These are phyloP conservation scores for Leptogaster cylindrica DNA, from an alignment of 2,888 invertebrate species.

Conservation along the genomic window DNA sequence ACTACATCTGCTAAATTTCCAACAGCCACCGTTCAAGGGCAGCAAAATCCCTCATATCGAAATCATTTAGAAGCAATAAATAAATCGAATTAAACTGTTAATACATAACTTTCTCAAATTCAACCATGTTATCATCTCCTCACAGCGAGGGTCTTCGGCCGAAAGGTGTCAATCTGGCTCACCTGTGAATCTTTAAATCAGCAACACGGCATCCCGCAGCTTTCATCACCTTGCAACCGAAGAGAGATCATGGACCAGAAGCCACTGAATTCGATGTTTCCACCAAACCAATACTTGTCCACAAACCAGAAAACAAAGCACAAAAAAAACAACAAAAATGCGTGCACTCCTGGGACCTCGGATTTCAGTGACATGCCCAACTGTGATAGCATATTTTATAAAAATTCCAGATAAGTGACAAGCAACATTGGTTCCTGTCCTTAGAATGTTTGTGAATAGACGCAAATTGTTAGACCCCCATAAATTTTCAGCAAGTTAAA, in stretches of 20 bases:
- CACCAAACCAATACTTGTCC: too few species aligned
- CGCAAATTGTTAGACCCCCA: conserved; percentile 35
- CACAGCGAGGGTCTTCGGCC: conserved; percentile 16
- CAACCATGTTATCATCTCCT: conserved; percentile 12
- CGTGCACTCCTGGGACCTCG: too few species aligned
- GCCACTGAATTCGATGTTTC: neutral
- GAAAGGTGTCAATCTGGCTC: conserved; percentile 26
- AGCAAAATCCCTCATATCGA: too few species aligned
- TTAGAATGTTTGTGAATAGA: conserved; percentile 28
- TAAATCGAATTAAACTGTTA: conserved; percentile 20
- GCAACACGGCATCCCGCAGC: conserved; percentile 20
- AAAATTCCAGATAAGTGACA: conserved; percentile 11
- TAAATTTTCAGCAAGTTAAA: conserved; percentile 21
- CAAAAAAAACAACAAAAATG: too few species aligned
- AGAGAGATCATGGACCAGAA: neutral
- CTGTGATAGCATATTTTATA: conserved; percentile 6
- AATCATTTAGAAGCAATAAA: conserved; percentile 20
- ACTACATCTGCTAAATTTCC: too few species aligned
- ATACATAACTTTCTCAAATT: neutral
- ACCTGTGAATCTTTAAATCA: conserved; percentile 20
- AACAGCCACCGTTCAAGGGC: too few species aligned
- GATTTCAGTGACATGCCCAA: conserved; percentile 4
- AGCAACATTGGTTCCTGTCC: neutral
- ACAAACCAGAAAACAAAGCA: too few species aligned
- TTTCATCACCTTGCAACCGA: conserved; percentile 2